Conservation (phyloP, 2,797 vertebrate species). For the Myiothlypis coronata region DNA sequence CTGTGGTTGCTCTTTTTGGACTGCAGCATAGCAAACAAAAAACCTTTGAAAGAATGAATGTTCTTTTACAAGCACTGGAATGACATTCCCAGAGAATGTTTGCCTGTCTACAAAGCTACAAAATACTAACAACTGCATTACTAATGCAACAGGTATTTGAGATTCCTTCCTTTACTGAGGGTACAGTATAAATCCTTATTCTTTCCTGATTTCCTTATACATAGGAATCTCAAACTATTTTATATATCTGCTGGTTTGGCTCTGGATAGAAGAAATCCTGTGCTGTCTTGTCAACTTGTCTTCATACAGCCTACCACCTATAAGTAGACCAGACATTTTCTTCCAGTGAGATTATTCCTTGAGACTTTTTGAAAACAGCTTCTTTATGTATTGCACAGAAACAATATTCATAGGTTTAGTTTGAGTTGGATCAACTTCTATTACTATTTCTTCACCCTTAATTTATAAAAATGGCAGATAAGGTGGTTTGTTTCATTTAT, state of each 20-base stretch:
- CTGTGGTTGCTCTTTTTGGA: background rate
- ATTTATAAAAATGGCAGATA: background rate
- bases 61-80: background rate
- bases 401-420: background rate
- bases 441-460: background rate
- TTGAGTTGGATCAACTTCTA: background rate
- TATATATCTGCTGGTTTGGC: background rate
- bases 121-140: background rate
- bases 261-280: background rate
- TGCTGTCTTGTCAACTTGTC: background rate
- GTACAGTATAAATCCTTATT: background rate
- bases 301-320: background rate
- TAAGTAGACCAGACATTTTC: background rate
- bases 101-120: background rate
- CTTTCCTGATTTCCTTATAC: background rate
- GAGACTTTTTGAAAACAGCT: background rate
- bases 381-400: background rate
- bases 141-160: background rate
- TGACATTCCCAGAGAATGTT: constrained; percentile 6
- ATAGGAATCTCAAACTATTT: background rate
- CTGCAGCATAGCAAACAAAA: background rate
- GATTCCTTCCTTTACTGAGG: background rate
- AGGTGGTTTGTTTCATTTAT: background rate
- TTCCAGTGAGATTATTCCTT: background rate
- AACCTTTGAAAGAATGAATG: background rate